Percentiles rank a stretch among this genome's conserved stretches.
Conservation (phyloP, 2,797 vertebrate genomes). For the Todus mexicanus region DNA sequence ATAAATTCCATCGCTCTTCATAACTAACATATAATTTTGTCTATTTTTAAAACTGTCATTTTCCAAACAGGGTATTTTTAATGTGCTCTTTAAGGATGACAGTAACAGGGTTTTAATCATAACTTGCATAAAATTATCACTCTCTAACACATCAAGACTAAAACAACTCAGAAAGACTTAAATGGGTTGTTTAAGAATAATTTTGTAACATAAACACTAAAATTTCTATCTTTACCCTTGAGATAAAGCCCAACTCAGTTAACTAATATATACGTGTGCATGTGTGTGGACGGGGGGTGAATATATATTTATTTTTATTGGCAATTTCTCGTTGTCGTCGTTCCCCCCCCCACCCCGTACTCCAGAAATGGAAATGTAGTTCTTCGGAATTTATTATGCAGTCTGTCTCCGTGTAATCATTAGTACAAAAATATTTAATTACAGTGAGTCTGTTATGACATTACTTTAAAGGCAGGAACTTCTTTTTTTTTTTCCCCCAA, state of each 20-base stretch:
- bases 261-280: constrained; percentile 36
- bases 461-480: constrained; percentile 65
- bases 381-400: constrained; percentile 73
- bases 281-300: not conserved
- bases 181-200: constrained; percentile 90
- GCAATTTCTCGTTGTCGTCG: constrained; percentile 29
- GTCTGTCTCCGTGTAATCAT: constrained; percentile 73
- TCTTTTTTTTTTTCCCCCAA: constrained; percentile 66
- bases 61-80: constrained; percentile 93
- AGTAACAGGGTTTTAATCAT: constrained; percentile 94
- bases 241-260: constrained; percentile 67
- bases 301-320: constrained; percentile 50
- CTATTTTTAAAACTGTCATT: constrained; percentile 93
- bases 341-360: not conserved
- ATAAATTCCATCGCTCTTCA: constrained; percentile 91
- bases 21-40: constrained; percentile 87
- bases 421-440: constrained; percentile 82
- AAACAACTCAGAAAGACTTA: constrained; percentile 89
- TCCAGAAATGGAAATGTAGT: constrained; percentile 65
- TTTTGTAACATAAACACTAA: constrained; percentile 87
- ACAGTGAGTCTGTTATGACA: constrained; percentile 81
- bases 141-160: constrained; percentile 89
- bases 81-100: constrained; percentile 92
- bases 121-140: constrained; percentile 94
- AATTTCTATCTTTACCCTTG: constrained; percentile 82